Base-by-base conservation (phyloP, 2,888 invertebrate species). In the Apamea anceps region DNA sequence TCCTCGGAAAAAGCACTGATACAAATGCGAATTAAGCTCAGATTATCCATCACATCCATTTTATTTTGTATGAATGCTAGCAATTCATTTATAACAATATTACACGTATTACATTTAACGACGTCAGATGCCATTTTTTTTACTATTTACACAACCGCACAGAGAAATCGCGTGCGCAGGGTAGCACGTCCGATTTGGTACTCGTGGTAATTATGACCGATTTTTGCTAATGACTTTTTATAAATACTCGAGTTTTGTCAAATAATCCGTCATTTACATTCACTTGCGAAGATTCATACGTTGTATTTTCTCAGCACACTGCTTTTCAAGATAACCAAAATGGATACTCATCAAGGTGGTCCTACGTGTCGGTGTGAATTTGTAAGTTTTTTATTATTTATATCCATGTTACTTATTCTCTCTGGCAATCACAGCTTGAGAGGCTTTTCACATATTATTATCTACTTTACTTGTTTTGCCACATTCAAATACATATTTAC, bases 311-410 rank as follows among this genome's bases (percentile, higher is more conserved):
- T 3, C 21, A 28, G 21, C 21, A 45, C 3, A 18, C 10, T 21
- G 28, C 1, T 72, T 60, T 60, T 42, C 0, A 60, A 37, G 2
- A 21, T 13, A 12, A 45, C 4, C 0, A 51, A 3, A 10, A 86
- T 86, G 85, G 32, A 87, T 79, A 37, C 51, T 57, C 62, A 71
- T 25, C 6, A 37, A 7, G 42, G 28, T 21, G 2, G 13, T 2
- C 18, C 37, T 2, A 13, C n/a, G 0, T 89, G 88, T 54, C 88
- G 89, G 25, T 85, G 90, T 54, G 82, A 88, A 70, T 87, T 76
- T 65, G 90, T 88, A 81, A 88, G 89, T 87, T 21, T 70, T 57
- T 12, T n/a, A 6, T 3, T 60, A 54, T 37, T 74, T 21, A 60
- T 62, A 10, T 70, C 10, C 6, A 28, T 21, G 21, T 54, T 54